Conservation (phyloP, 2,113 vertebrate genomes). For the Eubucco bourcierii region DNA sequence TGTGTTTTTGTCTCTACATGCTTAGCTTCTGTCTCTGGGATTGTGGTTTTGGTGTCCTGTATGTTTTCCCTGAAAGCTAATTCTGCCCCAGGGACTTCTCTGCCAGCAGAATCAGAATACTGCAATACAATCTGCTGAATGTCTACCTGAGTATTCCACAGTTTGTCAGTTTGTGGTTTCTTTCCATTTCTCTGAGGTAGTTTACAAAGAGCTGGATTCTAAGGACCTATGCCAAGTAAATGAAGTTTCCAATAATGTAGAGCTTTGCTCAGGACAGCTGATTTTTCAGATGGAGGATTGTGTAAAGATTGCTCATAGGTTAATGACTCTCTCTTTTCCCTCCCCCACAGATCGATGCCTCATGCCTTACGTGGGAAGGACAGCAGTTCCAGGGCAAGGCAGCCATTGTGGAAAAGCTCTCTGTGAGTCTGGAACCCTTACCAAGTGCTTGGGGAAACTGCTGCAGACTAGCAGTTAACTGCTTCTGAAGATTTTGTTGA, state of each 20-base stretch:
- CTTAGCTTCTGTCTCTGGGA: background rate
- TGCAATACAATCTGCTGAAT: background rate
- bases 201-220: background rate
- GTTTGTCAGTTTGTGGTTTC: background rate
- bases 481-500: background rate
- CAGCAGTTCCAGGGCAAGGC: conserved; percentile 97
- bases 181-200: background rate
- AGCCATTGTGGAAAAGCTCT: conserved; percentile 95
- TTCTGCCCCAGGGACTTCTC: background rate
- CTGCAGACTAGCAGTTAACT: background rate
- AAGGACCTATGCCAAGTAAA: background rate
- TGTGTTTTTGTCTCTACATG: background rate
- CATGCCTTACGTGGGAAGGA: conserved; percentile 99
- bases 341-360: conserved; percentile 87
- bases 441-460: background rate
- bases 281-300: background rate
- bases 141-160: background rate
- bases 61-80: background rate
- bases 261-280: too few species aligned
- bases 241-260: background rate
- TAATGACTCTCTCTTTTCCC: background rate
- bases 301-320: background rate
- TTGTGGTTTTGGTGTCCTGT: background rate
- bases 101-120: background rate
- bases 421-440: conserved; percentile 79